Evolutionary conservation across 2,797 vertebrate species (phyloP), one percentile per base, ranked within the genome.

Genomic region (Phrynocephalus forsythii): DNA sequence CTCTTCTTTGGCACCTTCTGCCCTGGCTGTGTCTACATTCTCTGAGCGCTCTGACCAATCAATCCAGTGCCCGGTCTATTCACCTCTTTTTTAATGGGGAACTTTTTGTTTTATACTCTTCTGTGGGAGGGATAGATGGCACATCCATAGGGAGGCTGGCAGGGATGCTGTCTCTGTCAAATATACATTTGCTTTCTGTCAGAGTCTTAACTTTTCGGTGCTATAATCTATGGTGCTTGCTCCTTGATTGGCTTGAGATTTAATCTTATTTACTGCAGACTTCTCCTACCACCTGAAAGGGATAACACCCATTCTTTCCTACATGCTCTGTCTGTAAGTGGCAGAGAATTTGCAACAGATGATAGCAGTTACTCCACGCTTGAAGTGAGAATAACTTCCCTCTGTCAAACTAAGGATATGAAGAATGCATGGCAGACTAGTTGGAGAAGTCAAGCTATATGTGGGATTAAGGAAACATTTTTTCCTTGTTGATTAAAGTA

Each of bases 241-340:
- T 80, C 26, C 3, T 71, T 76, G 48, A n/a, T 16, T 73, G 67
- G 50, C 24, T 84, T 81, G 33, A 78, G 73, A 85, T 76, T 56
- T 85, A 87, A 81, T 87, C 83, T 48, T 60, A 52, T 82, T 87
- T 93, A 82, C 38, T 75, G 20, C 69, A 82, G 90, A 91, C 26
- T 44, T 67, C 1, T 88, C 86, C 77, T 9, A 1, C 86, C 81
- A 0, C 0, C 88, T 82, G 86, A 90, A 82, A 56, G 78, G 60
- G 66, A 87, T 69, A 1, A 1, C 76, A 7, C 88, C 0, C 67
- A 90, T 20, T n/a, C 83, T 68, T 15, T 83, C 81, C 83, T 84
- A 11, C 24, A 85, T 76, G 28, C 71, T 81, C 63, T 38, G 83
- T 30, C 60, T 85, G 6, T 80, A 88, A 66, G 9, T 72, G 75